Evolutionary conservation across 2,888 invertebrate species (phyloP), one percentile per base, ranked within the genome.

Genomic region (Agriopis leucophaearia): DNA sequence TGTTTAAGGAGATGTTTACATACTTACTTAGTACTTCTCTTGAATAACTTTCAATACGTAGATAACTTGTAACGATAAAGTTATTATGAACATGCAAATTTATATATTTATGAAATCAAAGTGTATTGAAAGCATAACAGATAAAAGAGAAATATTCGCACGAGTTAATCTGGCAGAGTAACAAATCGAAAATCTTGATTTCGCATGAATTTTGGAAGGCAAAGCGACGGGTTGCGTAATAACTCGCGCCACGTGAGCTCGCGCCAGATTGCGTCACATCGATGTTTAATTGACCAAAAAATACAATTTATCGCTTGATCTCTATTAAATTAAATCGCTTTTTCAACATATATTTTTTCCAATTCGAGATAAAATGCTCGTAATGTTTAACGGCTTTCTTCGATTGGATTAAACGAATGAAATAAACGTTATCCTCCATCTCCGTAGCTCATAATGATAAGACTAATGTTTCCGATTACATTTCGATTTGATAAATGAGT

Each of bases 221-320:
- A 71, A 76, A 80, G 78, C 71, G 75, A 74, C 71, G 76, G 77
- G 76, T 87, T 83, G 78, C 78, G 80, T 79, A 83, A 86, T 78
- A 78, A 75, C 71, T 74, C 72, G 78, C 75, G 72, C 74, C 75
- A 72, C 71, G 78, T 79, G 77, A 74, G 73, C 74, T 74, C 73
- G 74, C 73, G 79, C 75, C 79, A 77, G 78, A 81, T 84, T 87
- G 80, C 83, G 81, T 80, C 80, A 84, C 77, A 79, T 77, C 75
- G 74, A 71, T 70, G 79, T 73, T 83, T 80, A 84, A 86, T 85
- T 84, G 80, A 77, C 76, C 81, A 77, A 82, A 85, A 54, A 81
- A 80, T 70, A 68, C 70, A 78, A 79, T 79, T 78, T 79, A 79
- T 83, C 74, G 78, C 72, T 57, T 62, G 72, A 40, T 66, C 58